Conservation (phyloP, 2,113 vertebrate species). For the Lophotis ruficrista region DNA sequence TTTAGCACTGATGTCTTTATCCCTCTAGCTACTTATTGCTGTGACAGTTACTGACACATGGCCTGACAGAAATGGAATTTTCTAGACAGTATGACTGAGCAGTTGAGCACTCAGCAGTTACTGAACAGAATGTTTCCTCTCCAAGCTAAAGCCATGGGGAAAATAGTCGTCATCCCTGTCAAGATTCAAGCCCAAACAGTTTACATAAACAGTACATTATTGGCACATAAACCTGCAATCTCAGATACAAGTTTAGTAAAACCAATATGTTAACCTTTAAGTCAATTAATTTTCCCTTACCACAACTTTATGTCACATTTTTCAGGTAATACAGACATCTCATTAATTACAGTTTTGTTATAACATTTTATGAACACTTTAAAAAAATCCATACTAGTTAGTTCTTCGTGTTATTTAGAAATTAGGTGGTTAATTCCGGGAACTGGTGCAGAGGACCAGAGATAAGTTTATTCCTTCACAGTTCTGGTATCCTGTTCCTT, state of each 20-base stretch:
- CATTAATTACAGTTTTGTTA: background rate
- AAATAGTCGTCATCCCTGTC: background rate
- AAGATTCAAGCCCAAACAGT: background rate
- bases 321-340: background rate
- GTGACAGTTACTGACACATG: conserved; percentile 13
- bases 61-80: conserved; percentile 5
- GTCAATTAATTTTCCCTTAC: background rate
- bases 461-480: background rate
- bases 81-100: conserved; percentile 4
- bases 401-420: background rate
- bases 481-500: background rate
- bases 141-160: background rate
- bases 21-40: background rate
- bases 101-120: background rate
- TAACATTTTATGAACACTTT: background rate
- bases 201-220: background rate
- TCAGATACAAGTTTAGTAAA: background rate
- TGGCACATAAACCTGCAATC: background rate
- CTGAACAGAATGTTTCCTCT: background rate
- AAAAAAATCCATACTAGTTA: background rate
- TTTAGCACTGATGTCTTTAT: background rate
- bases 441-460: background rate
- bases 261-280: background rate
- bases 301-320: background rate
- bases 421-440: background rate